phyloP scores from a whole-genome alignment of 2,888 invertebrate genomes.

The Frankliniella fusca region DNA sequence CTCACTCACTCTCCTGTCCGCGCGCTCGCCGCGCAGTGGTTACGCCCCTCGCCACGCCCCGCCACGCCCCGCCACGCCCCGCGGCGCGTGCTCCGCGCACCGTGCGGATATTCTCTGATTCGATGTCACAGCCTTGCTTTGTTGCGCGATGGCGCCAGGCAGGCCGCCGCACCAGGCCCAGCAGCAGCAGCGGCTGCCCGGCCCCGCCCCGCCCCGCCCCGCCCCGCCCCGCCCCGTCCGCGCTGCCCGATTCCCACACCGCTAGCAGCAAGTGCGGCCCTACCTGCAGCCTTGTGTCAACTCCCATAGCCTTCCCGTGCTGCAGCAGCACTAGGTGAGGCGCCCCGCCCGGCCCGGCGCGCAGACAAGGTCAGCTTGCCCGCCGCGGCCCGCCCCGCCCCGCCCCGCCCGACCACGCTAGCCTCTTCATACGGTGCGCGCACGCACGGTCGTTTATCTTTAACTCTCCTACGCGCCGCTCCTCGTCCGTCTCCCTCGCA shows the following conservation, averaged over 20 bases:
- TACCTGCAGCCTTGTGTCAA: conserved; percentile 8
- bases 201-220: not conserved
- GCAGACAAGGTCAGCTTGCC: not conserved
- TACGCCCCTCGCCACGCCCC: not conserved
- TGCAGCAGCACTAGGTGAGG: not conserved
- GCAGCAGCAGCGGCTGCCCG: not conserved
- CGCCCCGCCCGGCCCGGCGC: not conserved
- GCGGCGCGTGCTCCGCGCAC: not conserved
- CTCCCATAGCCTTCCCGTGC: conserved; percentile 9
- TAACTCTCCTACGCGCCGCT: no score
- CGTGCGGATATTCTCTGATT: conserved; percentile 12
- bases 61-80: not conserved
- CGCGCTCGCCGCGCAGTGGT: not conserved
- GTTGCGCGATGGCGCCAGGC: not conserved
- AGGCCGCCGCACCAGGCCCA: not conserved
- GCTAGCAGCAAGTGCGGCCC: no score
- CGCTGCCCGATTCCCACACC: not conserved
- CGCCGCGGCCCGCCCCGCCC: not conserved
- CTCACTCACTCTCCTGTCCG: no score
- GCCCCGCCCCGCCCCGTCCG: not conserved
- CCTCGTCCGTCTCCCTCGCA: no score
- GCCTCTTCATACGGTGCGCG: no score
- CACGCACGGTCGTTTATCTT: no score
- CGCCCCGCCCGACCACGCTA: not conserved
- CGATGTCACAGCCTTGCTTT: conserved; percentile 26